phyloP scores from a whole-genome alignment of 2,113 vertebrate genomes.

The Coracopsis vasa region DNA sequence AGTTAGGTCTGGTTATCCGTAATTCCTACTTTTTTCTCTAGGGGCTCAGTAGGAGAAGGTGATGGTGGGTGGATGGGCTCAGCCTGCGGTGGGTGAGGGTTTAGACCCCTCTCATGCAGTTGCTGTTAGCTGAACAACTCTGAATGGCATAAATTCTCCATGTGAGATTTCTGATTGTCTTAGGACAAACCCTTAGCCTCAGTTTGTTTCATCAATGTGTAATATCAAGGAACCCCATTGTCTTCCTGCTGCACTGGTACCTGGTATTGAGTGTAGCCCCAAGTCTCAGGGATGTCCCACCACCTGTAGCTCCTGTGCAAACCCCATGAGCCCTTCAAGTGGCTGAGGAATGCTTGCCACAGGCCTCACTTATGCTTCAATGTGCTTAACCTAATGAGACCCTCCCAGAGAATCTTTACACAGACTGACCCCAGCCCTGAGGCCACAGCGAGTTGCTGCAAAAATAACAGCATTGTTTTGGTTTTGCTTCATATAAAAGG shows the following conservation, averaged over 20 bases:
- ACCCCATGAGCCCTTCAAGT: neutral
- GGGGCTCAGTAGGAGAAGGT: neutral
- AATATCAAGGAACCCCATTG: neutral
- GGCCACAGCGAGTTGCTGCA: neutral
- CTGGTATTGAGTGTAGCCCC: neutral
- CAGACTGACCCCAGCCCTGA: neutral
- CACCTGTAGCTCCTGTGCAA: rapidly evolving
- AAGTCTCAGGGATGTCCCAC: neutral
- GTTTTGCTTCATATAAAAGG: neutral
- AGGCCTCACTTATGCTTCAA: neutral
- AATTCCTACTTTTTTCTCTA: neutral
- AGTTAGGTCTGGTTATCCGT: neutral
- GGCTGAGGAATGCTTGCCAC: neutral
- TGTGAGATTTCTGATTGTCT: neutral
- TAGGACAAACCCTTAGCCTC: neutral
- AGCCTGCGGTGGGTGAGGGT: neutral
- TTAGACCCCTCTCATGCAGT: rapidly evolving
- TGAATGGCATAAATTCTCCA: neutral
- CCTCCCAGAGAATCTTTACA: neutral
- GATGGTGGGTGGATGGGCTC: neutral
- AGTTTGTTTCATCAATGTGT: neutral
- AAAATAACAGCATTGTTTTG: neutral
- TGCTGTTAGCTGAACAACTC: neutral
- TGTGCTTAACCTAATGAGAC: neutral
- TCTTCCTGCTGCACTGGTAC: neutral